Evolutionary conservation across 2,888 invertebrate genomes (phyloP).

Genomic region (Erynnis tages): DNA sequence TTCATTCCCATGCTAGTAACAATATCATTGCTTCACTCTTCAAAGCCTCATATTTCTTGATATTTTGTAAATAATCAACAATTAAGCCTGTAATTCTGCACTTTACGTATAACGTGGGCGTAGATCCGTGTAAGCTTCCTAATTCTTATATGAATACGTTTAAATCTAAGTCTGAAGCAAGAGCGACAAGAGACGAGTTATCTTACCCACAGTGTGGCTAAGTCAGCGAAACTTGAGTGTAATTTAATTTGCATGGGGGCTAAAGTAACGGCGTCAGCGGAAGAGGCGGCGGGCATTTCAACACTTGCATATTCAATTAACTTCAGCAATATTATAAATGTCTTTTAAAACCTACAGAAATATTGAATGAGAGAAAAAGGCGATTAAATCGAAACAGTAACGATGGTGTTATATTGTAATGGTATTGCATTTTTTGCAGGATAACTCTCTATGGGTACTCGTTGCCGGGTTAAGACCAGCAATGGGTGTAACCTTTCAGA

Average conservation of each 20-base stretch:
- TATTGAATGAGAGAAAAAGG: no score
- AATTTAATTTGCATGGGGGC: slow-evolving; percentile 71
- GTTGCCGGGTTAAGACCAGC: no score
- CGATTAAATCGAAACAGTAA: no score
- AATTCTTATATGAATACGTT: slow-evolving; percentile 30
- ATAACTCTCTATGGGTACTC: no score
- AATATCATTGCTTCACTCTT: no score
- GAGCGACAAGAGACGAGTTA: slow-evolving; percentile 54
- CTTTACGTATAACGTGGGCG: slow-evolving; percentile 2
- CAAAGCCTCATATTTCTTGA: background rate
- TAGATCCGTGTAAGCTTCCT: slow-evolving; percentile 23
- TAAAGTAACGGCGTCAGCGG: slow-evolving; percentile 62
- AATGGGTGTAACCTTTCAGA: no score
- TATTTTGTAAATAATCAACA: background rate
- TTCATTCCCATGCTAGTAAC: no score
- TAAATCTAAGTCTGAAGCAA: slow-evolving; percentile 32
- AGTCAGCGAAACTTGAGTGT: slow-evolving; percentile 69
- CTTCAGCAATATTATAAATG: background rate
- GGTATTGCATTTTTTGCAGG: no score
- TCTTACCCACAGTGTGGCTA: slow-evolving; percentile 54
- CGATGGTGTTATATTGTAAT: no score
- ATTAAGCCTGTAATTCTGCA: background rate
- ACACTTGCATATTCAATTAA: background rate
- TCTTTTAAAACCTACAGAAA: no score
- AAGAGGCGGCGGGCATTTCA: slow-evolving; percentile 33